Base-by-base conservation (phyloP, 2,113 vertebrate genomes). In the Gavia stellata region DNA sequence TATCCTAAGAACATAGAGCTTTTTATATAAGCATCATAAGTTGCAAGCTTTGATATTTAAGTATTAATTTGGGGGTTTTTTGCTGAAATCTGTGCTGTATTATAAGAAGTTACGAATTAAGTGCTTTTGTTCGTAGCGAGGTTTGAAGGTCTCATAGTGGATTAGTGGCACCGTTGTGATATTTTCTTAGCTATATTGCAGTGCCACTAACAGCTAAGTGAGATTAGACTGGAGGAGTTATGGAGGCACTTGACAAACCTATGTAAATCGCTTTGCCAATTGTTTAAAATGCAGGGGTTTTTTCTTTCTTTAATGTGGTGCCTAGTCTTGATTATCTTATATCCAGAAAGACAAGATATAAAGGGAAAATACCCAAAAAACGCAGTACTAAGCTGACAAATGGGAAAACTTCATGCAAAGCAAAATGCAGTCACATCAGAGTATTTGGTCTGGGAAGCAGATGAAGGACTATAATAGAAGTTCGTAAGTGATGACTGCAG, bases 391-490 rank as follows among this genome's bases (percentile, higher is more conserved):
- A 81, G 59, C 45, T 84, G 73, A 78, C 53, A 81, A 94, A 62
- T 49, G 56, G 86, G n/a, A 72, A 89, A 91, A 70, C 66, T 79
- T 84, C 13, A 29, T 14, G 3, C 15, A 10, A 65, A 81, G 53
- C 14, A 72, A 86, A 89, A 89, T 61, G 44, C 73, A 73, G 10
- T 72, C 38, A 6, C 55, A 38, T 74, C 26, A 36, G 90, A 62
- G 26, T 71, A 33, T 82, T 87, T 70, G 73, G 45, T 92, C 80
- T 97, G 96, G 88, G 84, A 21, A 93, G 88, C 96, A 94, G 92
- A 94, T 96, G 96, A 89, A 72, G 72, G 49, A 5, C 11, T 86
- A 1, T 8, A 40, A 44, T 15, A 34, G 47, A 62, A 52, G 55
- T 78, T 88, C 25, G 8, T 38, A 44, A 88, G 72, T 25, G 77